A percentile compares a stretch with the other conserved stretches of the same genome.
These are phyloP conservation scores for Onychomys torridus DNA, from an alignment of 2,797 vertebrate species.

Conservation along the genomic window DNA sequence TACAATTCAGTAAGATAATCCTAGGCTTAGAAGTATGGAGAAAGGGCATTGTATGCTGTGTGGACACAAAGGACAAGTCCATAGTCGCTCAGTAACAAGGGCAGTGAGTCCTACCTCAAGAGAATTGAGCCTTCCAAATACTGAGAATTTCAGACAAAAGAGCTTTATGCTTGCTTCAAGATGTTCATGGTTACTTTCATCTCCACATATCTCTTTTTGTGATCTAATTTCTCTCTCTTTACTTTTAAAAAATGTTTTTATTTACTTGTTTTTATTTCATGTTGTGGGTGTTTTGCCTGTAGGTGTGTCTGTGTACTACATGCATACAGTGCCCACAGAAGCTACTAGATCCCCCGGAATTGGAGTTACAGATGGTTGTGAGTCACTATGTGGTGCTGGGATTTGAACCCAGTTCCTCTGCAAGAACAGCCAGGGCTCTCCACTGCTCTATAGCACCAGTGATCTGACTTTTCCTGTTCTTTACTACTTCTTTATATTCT, in stretches of 20 bases:
- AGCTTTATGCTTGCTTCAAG: background rate
- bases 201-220: background rate
- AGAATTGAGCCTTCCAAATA: background rate
- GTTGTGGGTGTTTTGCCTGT: background rate
- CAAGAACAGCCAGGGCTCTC: background rate
- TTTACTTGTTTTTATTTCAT: background rate
- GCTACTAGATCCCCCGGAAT: background rate
- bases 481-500: background rate
- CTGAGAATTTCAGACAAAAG: background rate
- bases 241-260: background rate
- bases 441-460: too few relatives aligned
- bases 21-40: background rate
- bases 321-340: background rate
- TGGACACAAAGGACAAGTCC: background rate
- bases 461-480: background rate
- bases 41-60: background rate
- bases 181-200: background rate
- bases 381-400: too few relatives aligned
- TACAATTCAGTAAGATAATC: background rate
- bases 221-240: background rate
- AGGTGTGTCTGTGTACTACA: background rate
- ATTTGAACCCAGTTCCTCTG: background rate
- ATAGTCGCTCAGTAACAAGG: background rate
- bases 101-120: background rate
- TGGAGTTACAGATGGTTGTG: background rate